phyloP scores from a whole-genome alignment of 2,888 invertebrate genomes.

The Paralinhomoeus sp. region DNA sequence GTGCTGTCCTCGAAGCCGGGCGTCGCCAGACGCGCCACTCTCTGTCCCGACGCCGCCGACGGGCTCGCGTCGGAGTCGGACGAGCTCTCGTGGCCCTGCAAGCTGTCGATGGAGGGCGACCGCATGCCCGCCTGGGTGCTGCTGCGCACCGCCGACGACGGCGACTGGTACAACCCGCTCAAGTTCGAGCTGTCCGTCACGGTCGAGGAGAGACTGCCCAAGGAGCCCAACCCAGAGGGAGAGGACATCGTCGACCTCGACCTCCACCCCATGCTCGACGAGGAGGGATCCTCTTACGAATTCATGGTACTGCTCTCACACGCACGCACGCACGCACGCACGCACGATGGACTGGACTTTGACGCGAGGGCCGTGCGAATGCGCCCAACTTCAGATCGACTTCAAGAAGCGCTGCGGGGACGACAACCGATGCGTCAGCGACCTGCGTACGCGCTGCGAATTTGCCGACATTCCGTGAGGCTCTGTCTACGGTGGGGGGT shows the following conservation, averaged over 20 bases:
- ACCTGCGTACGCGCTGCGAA: conserved; percentile 16
- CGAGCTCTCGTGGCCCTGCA: too few relatives aligned
- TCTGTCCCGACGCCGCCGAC: neutral
- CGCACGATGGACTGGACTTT: too few relatives aligned
- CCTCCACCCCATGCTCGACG: conserved; percentile 17
- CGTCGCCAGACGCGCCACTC: conserved; percentile 10
- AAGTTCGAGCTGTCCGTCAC: conserved; percentile 19
- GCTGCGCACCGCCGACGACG: conserved; percentile 20
- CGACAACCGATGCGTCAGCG: conserved; percentile 28
- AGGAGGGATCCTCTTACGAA: conserved; percentile 12
- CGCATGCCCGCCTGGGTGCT: conserved; percentile 6
- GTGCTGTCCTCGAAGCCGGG: conserved; percentile 1
- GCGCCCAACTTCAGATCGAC: conserved; percentile 14
- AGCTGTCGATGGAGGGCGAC: too few relatives aligned
- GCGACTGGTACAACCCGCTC: conserved; percentile 30
- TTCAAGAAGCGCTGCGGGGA: conserved; percentile 30
- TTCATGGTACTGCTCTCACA: conserved; percentile 8
- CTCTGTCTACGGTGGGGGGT: too few relatives aligned
- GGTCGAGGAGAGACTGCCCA: conserved; percentile 5
- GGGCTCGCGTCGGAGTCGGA: conserved; percentile 18
- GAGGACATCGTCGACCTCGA: conserved; percentile 11
- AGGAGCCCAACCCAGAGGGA: conserved; percentile 5
- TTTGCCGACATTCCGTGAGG: neutral
- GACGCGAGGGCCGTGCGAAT: too few relatives aligned
- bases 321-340: too few relatives aligned